Evolutionary conservation across 2,113 vertebrate genomes (phyloP).

Genomic region (Syngnathus typhle): DNA sequence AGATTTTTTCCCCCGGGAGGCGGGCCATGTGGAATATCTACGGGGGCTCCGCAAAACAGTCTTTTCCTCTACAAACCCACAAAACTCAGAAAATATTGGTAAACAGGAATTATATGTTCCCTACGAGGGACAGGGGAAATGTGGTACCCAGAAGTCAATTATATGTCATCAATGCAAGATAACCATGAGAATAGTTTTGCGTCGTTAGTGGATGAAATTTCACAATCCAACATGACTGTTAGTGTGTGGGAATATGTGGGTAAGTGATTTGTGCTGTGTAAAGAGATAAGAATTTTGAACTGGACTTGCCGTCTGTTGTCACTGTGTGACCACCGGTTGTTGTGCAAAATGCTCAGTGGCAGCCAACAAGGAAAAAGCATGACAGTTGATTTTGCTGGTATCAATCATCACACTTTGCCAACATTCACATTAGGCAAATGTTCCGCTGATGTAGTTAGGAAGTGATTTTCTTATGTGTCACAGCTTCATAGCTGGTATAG

Average conservation of each 20-base stretch:
- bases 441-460: not conserved
- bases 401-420: conserved; percentile 5
- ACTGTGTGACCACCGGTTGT: conserved; percentile 14
- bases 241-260: not conserved
- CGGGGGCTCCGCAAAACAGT: too few relatives aligned
- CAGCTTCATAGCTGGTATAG: not conserved
- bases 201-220: not conserved
- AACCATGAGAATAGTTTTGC: not conserved
- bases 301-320: not conserved
- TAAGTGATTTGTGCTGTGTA: not conserved
- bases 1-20: too few relatives aligned
- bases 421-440: conserved; percentile 5
- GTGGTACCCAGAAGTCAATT: too few relatives aligned
- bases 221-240: not conserved
- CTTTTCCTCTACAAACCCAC: too few relatives aligned
- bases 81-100: too few relatives aligned
- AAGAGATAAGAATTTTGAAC: not conserved
- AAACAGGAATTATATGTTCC: too few relatives aligned
- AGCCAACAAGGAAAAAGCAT: conserved; percentile 3
- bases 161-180: not conserved
- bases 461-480: not conserved
- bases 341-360: conserved; percentile 15
- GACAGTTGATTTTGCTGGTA: conserved; percentile 6
- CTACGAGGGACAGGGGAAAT: too few relatives aligned
- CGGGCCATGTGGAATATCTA: not conserved